Conservation (phyloP, 1,140 invertebrate species). For the Dendrolimus punctatus region DNA sequence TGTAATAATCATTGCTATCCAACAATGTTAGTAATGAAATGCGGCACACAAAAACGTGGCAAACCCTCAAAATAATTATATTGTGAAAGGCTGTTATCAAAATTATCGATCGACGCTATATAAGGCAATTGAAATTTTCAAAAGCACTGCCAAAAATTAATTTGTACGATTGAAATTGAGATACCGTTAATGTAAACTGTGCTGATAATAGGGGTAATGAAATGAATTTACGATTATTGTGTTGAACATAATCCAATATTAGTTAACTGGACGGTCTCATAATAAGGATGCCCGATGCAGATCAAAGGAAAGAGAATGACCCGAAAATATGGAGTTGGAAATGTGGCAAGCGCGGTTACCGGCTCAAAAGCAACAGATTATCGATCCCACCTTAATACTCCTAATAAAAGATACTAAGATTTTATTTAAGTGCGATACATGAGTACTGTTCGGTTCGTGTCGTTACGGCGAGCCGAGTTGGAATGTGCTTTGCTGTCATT, state of each 20-base stretch:
- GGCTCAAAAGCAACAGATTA: too few species aligned
- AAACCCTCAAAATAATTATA: conserved; percentile 35
- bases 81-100: conserved; percentile 22
- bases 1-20: conserved; percentile 40
- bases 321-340: not conserved
- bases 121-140: conserved; percentile 6
- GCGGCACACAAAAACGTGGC: conserved; percentile 32
- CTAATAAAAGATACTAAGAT: too few species aligned
- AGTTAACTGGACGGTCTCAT: conserved; percentile 4
- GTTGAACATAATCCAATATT: conserved; percentile 15
- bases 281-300: not conserved
- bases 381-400: too few species aligned
- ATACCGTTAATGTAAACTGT: conserved; percentile 15
- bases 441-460: not conserved
- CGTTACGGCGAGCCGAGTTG: conserved; percentile 22
- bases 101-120: not conserved
- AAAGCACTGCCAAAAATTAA: conserved; percentile 17
- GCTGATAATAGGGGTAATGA: conserved; percentile 19
- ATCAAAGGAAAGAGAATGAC: not conserved
- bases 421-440: too few species aligned
- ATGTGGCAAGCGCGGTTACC: not conserved
- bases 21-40: conserved; percentile 63
- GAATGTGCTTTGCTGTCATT: conserved; percentile 36
- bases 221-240: conserved; percentile 22
- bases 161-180: conserved; percentile 20